Evolutionary conservation across 2,888 invertebrate genomes (phyloP).

Genomic region (Noctua pronuba): DNA sequence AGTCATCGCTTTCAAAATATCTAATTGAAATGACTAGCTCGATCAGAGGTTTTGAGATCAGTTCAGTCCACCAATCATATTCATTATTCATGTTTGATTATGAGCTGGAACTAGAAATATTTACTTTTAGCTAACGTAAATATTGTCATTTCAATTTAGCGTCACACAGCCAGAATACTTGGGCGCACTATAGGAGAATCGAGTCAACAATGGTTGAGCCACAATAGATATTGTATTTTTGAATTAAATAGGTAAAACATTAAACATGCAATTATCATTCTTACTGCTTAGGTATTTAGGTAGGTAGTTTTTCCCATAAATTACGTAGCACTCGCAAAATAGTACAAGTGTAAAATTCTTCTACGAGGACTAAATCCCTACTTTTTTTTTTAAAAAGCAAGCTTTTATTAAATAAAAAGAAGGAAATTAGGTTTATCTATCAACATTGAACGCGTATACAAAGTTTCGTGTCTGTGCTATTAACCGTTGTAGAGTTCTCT

Average conservation of each 20-base stretch:
- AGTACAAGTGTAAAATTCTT: background rate
- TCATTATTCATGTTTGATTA: conserved; percentile 6
- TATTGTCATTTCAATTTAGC: conserved; percentile 2
- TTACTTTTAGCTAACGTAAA: conserved; percentile 15
- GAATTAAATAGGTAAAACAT: background rate
- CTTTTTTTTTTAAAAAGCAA: too few relatives aligned
- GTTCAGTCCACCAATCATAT: background rate
- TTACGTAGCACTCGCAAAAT: background rate
- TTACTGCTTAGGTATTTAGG: background rate
- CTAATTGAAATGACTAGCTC: conserved; percentile 7
- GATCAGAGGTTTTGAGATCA: conserved; percentile 20
- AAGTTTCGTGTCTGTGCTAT: too few relatives aligned
- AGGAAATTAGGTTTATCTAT: too few relatives aligned
- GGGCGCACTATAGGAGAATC: background rate
- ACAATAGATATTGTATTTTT: background rate
- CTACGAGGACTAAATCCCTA: background rate
- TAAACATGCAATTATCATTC: background rate
- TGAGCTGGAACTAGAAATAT: conserved; percentile 9
- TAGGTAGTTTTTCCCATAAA: background rate
- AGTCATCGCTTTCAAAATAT: conserved; percentile 50
- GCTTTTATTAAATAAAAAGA: too few relatives aligned
- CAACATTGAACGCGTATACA: too few relatives aligned
- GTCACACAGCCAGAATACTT: conserved; percentile 1
- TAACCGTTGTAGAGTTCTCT: too few relatives aligned
- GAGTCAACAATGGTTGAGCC: background rate